Percentiles rank a stretch among this genome's conserved stretches.
These are phyloP conservation scores for Poeciliopsis prolifica DNA, from an alignment of 2,113 vertebrate genomes.

Conservation along the genomic window DNA sequence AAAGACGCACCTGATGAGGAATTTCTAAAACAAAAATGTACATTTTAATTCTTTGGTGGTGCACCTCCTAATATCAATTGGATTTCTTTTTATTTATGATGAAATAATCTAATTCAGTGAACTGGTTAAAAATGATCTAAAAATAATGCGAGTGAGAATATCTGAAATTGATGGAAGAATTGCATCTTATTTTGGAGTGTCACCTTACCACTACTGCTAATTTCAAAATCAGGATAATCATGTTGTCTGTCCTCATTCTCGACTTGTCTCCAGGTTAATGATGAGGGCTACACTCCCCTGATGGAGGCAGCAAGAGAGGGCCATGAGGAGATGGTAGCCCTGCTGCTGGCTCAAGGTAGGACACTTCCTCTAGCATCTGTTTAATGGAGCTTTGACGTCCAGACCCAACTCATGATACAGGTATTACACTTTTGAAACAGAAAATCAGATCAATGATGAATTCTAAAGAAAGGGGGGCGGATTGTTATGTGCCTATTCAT, in stretches of 20 bases:
- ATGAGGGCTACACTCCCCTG: conserved; percentile 97
- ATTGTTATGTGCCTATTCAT: not conserved
- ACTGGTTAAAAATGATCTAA: not conserved
- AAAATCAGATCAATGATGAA: not conserved
- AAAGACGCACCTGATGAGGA: not conserved
- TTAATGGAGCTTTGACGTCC: not conserved
- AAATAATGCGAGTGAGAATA: too few relatives aligned
- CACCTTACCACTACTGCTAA: too few relatives aligned
- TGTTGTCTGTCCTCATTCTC: not conserved
- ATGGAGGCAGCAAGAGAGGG: conserved; percentile 99
- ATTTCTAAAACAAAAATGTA: not conserved
- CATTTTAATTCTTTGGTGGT: not conserved
- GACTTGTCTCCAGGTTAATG: conserved; percentile 85
- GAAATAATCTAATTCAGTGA: not conserved
- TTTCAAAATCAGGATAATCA: too few relatives aligned
- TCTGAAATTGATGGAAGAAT: too few relatives aligned
- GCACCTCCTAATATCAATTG: not conserved
- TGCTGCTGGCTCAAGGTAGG: conserved; percentile 96
- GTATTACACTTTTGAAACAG: not conserved
- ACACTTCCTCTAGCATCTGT: not conserved
- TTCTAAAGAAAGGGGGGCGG: not conserved
- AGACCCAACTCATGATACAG: not conserved
- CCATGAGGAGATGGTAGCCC: conserved; percentile 98
- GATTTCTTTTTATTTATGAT: not conserved
- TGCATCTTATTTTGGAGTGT: too few relatives aligned